Percentiles rank a stretch among this genome's conserved stretches.
Evolutionary conservation across 2,888 invertebrate genomes (phyloP).

Genomic region (Xestia ashworthii): DNA sequence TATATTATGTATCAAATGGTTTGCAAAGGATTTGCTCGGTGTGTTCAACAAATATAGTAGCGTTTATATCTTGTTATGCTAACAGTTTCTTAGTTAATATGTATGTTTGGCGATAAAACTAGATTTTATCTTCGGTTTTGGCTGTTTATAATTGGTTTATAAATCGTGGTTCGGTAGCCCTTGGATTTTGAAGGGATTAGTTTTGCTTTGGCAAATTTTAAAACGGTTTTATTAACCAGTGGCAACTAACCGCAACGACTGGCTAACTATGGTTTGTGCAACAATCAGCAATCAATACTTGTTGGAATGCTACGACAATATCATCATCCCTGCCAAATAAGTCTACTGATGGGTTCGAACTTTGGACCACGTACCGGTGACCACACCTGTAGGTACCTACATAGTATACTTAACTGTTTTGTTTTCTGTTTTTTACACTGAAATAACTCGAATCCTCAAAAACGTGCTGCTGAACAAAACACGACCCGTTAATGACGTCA

Average conservation of each 20-base stretch:
- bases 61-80: constrained; percentile 40
- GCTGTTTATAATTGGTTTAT: constrained; percentile 42
- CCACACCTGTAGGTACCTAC: background rate
- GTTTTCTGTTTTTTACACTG: background rate
- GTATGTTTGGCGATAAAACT: constrained; percentile 63
- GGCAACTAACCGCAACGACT: background rate
- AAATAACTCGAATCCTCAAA: background rate
- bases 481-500: constrained; percentile 27
- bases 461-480: constrained; percentile 15
- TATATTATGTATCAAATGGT: constrained; percentile 53
- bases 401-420: background rate
- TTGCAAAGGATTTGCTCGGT: constrained; percentile 57
- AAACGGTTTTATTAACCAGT: background rate
- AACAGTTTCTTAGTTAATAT: constrained; percentile 56
- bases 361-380: too few species aligned
- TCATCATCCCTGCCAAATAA: too few species aligned
- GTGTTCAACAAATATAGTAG: constrained; percentile 49
- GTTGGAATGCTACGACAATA: background rate
- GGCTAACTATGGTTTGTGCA: background rate
- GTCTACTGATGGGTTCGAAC: too few species aligned
- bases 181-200: constrained; percentile 19
- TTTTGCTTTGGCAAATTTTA: background rate
- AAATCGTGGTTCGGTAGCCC: constrained; percentile 8
- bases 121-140: constrained; percentile 56
- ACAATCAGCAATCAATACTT: background rate